Conservation (phyloP, 2,113 vertebrate species). For the Hassar affinis region DNA sequence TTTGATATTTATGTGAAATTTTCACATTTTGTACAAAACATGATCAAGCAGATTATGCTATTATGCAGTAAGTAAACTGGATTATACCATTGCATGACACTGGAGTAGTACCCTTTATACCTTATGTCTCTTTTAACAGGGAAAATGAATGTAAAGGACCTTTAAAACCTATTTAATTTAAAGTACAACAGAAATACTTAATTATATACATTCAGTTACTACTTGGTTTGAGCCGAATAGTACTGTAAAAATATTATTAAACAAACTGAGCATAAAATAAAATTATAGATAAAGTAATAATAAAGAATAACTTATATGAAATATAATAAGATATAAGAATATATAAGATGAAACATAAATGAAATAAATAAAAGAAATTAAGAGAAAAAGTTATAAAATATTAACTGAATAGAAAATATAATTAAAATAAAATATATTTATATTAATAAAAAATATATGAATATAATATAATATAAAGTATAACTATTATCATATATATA, state of each 20-base stretch:
- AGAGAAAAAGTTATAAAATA: too few species aligned
- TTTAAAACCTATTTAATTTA: background rate
- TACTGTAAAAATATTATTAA: background rate
- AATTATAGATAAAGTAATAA: background rate
- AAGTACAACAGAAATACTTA: background rate
- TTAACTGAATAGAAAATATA: too few species aligned
- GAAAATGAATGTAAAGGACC: background rate
- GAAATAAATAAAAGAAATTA: too few species aligned
- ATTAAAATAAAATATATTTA: too few species aligned
- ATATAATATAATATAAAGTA: too few species aligned
- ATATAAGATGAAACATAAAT: background rate
- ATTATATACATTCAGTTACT: background rate
- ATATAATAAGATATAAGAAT: too few species aligned
- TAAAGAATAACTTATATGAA: background rate
- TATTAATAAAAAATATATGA: too few species aligned
- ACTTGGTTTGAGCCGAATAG: background rate
- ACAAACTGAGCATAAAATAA: background rate
- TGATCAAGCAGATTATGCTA: background rate
- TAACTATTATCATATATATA: too few species aligned
- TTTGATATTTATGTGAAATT: background rate
- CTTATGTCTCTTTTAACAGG: background rate
- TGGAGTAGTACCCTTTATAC: background rate
- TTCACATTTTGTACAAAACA: background rate
- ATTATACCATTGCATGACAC: background rate
- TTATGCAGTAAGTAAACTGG: background rate